Evolutionary conservation across 1,140 invertebrate genomes (phyloP).

Genomic region (Latrodectus geometricus): DNA sequence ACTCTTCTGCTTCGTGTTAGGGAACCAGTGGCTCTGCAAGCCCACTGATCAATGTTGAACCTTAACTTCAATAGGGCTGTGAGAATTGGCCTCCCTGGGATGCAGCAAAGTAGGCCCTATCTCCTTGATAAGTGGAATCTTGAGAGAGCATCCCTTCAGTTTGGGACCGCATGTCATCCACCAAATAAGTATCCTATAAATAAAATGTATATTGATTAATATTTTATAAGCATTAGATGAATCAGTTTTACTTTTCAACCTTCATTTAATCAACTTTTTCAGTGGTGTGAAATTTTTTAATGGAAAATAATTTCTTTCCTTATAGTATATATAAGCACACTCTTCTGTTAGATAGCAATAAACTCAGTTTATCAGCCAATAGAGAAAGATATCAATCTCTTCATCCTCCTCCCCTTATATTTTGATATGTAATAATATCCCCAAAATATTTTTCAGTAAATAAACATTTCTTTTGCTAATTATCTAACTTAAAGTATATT

Average conservation of each 20-base stretch:
- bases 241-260: too few relatives aligned
- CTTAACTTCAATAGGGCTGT: constrained; percentile 68
- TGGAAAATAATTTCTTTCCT: neutral
- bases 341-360: too few relatives aligned
- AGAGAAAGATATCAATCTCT: too few relatives aligned
- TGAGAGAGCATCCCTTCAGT: constrained; percentile 94
- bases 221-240: neutral
- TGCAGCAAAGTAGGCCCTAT: constrained; percentile 76
- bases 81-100: constrained; percentile 75
- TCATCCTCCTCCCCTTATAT: too few relatives aligned
- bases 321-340: neutral
- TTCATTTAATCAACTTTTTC: too few relatives aligned
- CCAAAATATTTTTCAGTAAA: too few relatives aligned
- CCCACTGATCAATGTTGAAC: constrained; percentile 56
- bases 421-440: too few relatives aligned
- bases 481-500: too few relatives aligned
- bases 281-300: too few relatives aligned
- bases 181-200: constrained; percentile 84
- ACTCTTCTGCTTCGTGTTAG: constrained; percentile 49
- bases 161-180: constrained; percentile 91
- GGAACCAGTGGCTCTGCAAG: constrained; percentile 52
- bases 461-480: too few relatives aligned
- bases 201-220: neutral
- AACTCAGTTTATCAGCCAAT: too few relatives aligned
- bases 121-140: constrained; percentile 92